A percentile compares a stretch with the other conserved stretches of the same genome.
Evolutionary conservation across 2,797 vertebrate genomes (phyloP).

Genomic region (Hoplostethus mediterraneus): DNA sequence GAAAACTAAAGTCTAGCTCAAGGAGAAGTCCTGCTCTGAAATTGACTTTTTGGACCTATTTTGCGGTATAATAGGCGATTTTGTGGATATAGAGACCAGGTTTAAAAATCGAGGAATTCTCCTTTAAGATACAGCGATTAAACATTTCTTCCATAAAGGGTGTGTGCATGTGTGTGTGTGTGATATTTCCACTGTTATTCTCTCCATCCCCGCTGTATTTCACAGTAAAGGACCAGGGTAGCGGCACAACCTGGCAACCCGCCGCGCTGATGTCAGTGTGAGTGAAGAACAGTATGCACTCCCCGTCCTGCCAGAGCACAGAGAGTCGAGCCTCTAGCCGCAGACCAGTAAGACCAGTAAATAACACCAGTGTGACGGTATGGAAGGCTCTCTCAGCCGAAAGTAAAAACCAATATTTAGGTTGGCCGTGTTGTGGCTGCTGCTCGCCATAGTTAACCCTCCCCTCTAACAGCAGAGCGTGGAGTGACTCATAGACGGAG

Average conservation of each 20-base stretch:
- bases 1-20: too few relatives aligned
- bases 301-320: slow-evolving; percentile 25
- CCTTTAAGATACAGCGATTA: too few relatives aligned
- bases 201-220: background rate
- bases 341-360: slow-evolving; percentile 45
- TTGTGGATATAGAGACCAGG: too few relatives aligned
- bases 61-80: too few relatives aligned
- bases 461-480: slow-evolving; percentile 20
- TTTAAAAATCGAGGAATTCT: too few relatives aligned
- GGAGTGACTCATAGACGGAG: slow-evolving; percentile 36
- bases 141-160: too few relatives aligned
- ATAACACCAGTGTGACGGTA: slow-evolving; percentile 48
- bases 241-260: slow-evolving; percentile 32
- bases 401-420: slow-evolving; percentile 50
- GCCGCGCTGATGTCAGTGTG: slow-evolving; percentile 29
- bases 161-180: background rate
- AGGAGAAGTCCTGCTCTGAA: too few relatives aligned
- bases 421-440: slow-evolving; percentile 36
- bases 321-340: slow-evolving; percentile 49
- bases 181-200: slow-evolving; percentile 28
- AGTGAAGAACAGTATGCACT: slow-evolving; percentile 46
- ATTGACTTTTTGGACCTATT: too few relatives aligned
- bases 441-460: background rate
- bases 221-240: slow-evolving; percentile 13
- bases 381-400: slow-evolving; percentile 39